Base-by-base conservation (phyloP, 2,113 vertebrate species). In the Heterochromis multidens region DNA sequence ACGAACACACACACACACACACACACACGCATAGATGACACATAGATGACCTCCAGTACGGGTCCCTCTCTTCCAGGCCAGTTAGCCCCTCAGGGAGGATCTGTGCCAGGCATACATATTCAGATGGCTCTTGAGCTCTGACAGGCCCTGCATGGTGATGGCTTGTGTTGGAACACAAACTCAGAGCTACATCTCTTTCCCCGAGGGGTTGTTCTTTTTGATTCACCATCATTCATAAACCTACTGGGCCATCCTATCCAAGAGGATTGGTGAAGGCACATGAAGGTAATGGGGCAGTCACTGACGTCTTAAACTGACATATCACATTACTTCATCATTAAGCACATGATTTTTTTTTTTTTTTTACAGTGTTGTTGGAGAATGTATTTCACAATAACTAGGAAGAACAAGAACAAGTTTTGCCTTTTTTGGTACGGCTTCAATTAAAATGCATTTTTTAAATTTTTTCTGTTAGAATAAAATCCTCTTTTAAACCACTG, bases 51-150 rank as follows among this genome's bases (percentile, higher is more conserved):
- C 90, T 90, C 87, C 65, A 77, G 85, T 33, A 58, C n/a, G 21
- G 58, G 61, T n/a, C 52, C 67, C 81, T 79, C 35, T 78, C 52
- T 78, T 82, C 57, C 80, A 31, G 60, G 82, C 76, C 2, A 0
- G 54, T 54, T 70, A 27, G 59, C 72, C 88, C 94, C 87, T 83
- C 52, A 3, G 94, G 90, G 86, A 82, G 77, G 65, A 60, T 82
- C 78, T 62, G 58, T 88, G 84, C 74, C 35, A 63, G 76, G 56
- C 81, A 93, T 90, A 88, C 77, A 91, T 92, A 90, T 90, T 90
- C 88, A 88, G 80, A 74, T n/a, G 3, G 81, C 61, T 83, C 74
- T 57, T 3, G 7, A 80, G 46, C 87, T 61, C 79, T 83, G 82
- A 85, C 87, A 77, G 81, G 86, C 49, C 35, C 46, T 84, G 86